A percentile compares a stretch with the other conserved stretches of the same genome.
Conservation (phyloP, 2,797 vertebrate genomes). For the Sebastes wilsoni region DNA sequence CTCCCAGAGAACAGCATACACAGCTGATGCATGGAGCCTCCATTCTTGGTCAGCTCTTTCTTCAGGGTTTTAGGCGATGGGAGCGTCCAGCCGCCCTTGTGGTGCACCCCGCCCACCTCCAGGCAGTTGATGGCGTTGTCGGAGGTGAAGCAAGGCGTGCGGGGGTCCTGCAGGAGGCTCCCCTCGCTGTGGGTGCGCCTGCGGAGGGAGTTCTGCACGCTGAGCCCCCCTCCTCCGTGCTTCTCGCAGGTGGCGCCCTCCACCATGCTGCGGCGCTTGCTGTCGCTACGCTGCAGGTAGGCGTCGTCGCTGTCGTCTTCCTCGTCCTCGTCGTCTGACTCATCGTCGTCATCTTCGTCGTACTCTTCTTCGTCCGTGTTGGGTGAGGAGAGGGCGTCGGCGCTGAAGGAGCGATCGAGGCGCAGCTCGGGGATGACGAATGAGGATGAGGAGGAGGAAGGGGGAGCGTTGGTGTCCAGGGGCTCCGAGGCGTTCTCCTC, state of each 20-base stretch:
- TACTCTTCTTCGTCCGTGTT: conserved; percentile 82
- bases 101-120: conserved; percentile 75
- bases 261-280: conserved; percentile 92
- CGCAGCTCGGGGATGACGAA: conserved; percentile 92
- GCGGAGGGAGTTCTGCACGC: conserved; percentile 91
- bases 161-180: conserved; percentile 92
- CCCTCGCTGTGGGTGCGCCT: conserved; percentile 96
- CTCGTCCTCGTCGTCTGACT: conserved; percentile 80
- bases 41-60: conserved; percentile 91
- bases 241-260: conserved; percentile 86
- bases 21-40: conserved; percentile 95
- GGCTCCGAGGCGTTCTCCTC: conserved; percentile 78
- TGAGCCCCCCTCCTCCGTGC: conserved; percentile 82
- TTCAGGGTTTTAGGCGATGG: conserved; percentile 93
- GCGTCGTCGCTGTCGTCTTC: conserved; percentile 89
- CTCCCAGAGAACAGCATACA: conserved; percentile 92
- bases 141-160: conserved; percentile 89
- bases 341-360: conserved; percentile 85
- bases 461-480: conserved; percentile 77
- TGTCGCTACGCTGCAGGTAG: conserved; percentile 84
- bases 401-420: conserved; percentile 89
- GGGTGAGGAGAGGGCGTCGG: conserved; percentile 76
- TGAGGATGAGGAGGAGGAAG: conserved; percentile 82
- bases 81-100: conserved; percentile 86
- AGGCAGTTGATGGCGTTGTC: conserved; percentile 94